Evolutionary conservation across 1,140 invertebrate species (phyloP).

Genomic region (Myzus persicae): DNA sequence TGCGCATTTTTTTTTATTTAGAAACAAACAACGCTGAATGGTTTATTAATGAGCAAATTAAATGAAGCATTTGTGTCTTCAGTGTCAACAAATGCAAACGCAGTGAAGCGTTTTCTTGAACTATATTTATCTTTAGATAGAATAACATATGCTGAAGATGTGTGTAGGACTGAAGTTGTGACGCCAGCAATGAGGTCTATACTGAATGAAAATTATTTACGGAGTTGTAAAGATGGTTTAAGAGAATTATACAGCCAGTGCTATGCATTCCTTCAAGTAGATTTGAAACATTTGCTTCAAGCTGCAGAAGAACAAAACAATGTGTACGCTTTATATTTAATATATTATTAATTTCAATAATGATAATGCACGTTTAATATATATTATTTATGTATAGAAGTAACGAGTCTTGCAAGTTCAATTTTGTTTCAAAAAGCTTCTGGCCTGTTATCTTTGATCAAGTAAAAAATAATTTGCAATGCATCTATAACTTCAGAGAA

Average conservation of each 20-base stretch:
- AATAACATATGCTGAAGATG: constrained; percentile 45
- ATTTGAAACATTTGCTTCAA: constrained; percentile 49
- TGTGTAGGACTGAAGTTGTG: neutral
- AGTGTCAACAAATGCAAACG: constrained; percentile 1
- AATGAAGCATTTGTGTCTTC: constrained; percentile 48
- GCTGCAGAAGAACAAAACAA: constrained; percentile 43
- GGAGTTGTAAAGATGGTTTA: constrained; percentile 46
- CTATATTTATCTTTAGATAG: constrained; percentile 28
- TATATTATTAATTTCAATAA: neutral
- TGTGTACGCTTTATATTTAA: neutral
- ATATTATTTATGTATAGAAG: neutral
- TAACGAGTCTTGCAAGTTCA: constrained; percentile 4
- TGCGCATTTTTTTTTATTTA: neutral
- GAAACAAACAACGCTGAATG: constrained; percentile 24
- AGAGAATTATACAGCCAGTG: constrained; percentile 33
- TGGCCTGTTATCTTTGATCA: constrained; percentile 46
- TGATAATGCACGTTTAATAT: neutral
- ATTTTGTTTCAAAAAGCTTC: constrained; percentile 44
- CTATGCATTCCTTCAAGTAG: constrained; percentile 11
- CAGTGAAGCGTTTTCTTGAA: constrained; percentile 38
- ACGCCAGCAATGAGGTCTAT: neutral
- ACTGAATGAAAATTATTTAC: constrained; percentile 45
- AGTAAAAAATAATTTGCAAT: constrained; percentile 45
- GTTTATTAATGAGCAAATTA: constrained; percentile 26
- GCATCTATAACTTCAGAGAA: constrained; percentile 44